These are phyloP conservation scores for Drosophila heteroneura DNA, from an alignment of 2,888 invertebrate species.

Conservation along the genomic window DNA sequence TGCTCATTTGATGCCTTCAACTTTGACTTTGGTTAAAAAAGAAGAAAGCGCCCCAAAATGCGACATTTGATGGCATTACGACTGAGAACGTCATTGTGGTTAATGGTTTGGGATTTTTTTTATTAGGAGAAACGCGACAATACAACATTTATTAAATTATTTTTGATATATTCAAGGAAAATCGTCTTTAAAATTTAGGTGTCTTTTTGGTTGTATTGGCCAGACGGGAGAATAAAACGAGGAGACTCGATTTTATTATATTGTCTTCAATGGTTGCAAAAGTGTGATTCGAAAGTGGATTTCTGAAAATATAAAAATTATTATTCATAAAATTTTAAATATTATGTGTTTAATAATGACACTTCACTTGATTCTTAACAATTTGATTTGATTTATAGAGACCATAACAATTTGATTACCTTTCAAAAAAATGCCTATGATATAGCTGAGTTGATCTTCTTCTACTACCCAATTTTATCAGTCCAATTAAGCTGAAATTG, in stretches of 20 bases:
- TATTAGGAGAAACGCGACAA: background rate
- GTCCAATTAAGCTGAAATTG: background rate
- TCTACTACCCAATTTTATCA: background rate
- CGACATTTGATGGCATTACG: conserved; percentile 35
- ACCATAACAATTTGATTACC: background rate
- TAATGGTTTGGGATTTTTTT: background rate
- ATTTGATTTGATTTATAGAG: background rate
- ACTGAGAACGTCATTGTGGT: background rate
- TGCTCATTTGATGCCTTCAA: conserved; percentile 16
- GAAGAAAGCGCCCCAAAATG: conserved; percentile 11
- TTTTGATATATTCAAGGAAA: background rate
- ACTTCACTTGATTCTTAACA: background rate
- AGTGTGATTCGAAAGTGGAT: background rate
- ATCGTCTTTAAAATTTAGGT: background rate
- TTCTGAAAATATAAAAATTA: background rate
- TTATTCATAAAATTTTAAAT: background rate
- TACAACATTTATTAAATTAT: background rate
- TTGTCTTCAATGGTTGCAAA: background rate
- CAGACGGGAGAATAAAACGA: background rate
- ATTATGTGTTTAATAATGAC: background rate
- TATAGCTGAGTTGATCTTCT: background rate
- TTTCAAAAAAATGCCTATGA: background rate
- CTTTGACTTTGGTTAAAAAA: conserved; percentile 33
- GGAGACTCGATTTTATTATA: background rate
- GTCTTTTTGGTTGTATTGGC: background rate